These are phyloP conservation scores for Gymnobelideus leadbeateri DNA, from an alignment of 2,113 vertebrate species.

Conservation along the genomic window DNA sequence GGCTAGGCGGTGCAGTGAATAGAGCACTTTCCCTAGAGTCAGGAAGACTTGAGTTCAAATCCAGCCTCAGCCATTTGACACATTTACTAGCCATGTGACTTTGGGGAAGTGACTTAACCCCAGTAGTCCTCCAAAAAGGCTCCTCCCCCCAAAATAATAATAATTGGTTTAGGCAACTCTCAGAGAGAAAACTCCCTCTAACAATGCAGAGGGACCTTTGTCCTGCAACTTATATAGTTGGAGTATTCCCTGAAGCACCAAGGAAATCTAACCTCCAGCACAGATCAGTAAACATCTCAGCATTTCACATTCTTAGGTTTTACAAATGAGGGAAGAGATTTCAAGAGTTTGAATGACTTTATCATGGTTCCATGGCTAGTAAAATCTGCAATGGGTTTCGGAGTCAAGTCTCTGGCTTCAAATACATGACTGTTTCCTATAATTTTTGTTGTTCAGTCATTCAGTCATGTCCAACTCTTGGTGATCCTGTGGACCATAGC, in stretches of 20 bases:
- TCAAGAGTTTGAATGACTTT: neutral
- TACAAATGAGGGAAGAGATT: neutral
- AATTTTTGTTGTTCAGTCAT: neutral
- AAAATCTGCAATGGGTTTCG: neutral
- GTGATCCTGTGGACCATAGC: too few species aligned
- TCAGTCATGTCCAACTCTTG: neutral
- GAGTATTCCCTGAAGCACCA: neutral
- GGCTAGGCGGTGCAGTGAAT: too few species aligned
- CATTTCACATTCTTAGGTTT: neutral
- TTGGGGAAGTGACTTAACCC: too few species aligned
- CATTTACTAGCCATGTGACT: too few species aligned
- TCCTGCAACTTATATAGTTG: neutral
- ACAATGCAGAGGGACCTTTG: too few species aligned
- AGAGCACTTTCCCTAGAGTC: too few species aligned
- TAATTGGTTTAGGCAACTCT: neutral
- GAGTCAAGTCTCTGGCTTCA: neutral
- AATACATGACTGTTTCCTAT: neutral
- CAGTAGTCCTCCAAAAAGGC: too few species aligned
- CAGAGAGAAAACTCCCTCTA: too few species aligned
- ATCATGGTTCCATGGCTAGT: neutral
- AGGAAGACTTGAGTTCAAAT: too few species aligned
- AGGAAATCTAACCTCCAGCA: neutral
- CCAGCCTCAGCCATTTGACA: too few species aligned
- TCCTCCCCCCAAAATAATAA: neutral
- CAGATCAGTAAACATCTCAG: neutral